These are phyloP conservation scores for Phyllostomus hastatus DNA, from an alignment of 2,113 vertebrate genomes.

Conservation along the genomic window DNA sequence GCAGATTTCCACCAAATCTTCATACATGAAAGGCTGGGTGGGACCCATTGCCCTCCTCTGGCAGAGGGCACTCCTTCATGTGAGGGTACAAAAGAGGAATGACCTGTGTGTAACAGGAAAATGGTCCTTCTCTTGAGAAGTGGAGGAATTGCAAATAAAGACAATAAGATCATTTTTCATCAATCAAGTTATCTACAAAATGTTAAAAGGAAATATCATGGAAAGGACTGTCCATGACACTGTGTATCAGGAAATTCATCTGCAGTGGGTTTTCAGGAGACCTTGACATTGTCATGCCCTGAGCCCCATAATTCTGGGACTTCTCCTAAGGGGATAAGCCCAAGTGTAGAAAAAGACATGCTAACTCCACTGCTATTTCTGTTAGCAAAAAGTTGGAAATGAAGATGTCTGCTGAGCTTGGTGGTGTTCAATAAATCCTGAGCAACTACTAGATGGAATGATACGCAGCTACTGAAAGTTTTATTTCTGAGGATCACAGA, in stretches of 20 bases:
- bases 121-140: not conserved
- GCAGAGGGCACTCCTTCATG: not conserved
- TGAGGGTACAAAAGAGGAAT: not conserved
- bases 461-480: not conserved
- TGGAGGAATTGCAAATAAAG: not conserved
- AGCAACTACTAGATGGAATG: not conserved
- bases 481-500: not conserved
- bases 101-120: not conserved
- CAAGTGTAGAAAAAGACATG: not conserved
- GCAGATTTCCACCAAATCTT: not conserved
- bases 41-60: not conserved
- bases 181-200: not conserved
- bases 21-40: not conserved
- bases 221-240: accelerated
- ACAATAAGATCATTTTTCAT: not conserved
- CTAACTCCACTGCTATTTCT: not conserved
- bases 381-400: not conserved
- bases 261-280: not conserved
- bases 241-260: not conserved
- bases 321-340: not conserved
- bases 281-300: not conserved
- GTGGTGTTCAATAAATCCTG: not conserved
- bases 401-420: not conserved
- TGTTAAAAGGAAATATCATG: not conserved
- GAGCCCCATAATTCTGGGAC: not conserved